Conservation (phyloP, 2,113 vertebrate genomes). For the Rallus limicola region DNA sequence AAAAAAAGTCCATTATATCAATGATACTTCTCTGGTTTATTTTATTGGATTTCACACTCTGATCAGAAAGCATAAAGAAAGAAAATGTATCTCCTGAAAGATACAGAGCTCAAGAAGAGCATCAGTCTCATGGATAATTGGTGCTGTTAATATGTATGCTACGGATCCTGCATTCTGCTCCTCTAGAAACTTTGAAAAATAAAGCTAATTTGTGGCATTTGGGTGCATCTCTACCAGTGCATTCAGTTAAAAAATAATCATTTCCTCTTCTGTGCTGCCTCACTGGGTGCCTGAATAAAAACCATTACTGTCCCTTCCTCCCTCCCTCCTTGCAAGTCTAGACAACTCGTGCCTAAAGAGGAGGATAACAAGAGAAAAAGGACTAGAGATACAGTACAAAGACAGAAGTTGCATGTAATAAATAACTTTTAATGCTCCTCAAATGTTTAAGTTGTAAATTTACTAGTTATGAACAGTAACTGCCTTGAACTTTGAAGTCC, state of each 20-base stretch:
- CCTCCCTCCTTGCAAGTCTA: background rate
- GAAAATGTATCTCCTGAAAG: background rate
- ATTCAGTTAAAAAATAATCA: slow-evolving; percentile 50
- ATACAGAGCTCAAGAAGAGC: background rate
- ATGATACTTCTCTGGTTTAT: background rate
- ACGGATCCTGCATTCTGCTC: background rate
- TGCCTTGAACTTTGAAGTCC: background rate
- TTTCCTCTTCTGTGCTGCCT: slow-evolving; percentile 25
- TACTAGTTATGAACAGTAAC: background rate
- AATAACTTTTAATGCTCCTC: background rate
- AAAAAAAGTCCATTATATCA: background rate
- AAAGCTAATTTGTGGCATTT: slow-evolving; percentile 37
- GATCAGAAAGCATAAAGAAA: background rate
- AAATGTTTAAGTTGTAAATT: background rate
- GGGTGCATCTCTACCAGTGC: background rate
- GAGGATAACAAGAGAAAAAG: background rate
- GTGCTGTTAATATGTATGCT: slow-evolving; percentile 34
- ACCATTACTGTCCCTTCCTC: background rate
- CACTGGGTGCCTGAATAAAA: slow-evolving; percentile 19
- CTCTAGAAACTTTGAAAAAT: slow-evolving; percentile 41
- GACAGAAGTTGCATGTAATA: background rate
- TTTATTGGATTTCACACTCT: slow-evolving; percentile 25
- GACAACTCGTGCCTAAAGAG: slow-evolving; percentile 1
- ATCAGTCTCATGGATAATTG: background rate
- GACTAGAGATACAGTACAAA: background rate